These are phyloP conservation scores for Acronicta alni DNA, from an alignment of 2,888 invertebrate species.

Conservation along the genomic window DNA sequence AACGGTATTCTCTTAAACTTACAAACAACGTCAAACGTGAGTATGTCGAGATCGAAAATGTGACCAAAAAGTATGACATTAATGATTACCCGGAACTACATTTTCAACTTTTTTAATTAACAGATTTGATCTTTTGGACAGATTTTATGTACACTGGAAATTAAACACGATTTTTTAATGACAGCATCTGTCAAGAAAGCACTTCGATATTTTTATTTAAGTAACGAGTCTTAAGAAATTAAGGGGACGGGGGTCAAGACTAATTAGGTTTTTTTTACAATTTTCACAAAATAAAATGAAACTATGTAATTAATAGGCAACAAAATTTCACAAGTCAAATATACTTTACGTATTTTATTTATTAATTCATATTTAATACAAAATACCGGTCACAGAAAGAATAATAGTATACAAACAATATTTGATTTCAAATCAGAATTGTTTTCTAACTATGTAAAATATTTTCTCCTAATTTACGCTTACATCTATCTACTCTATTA, in stretches of 20 bases:
- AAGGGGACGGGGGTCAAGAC: conserved; percentile 76
- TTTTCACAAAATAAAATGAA: conserved; percentile 31
- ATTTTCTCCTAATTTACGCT: conserved; percentile 68
- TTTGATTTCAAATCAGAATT: conserved; percentile 74
- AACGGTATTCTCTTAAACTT: too few relatives aligned
- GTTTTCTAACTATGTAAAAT: conserved; percentile 82
- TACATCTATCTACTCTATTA: conserved; percentile 49
- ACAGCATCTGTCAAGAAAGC: conserved; percentile 86
- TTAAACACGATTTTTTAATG: conserved; percentile 70
- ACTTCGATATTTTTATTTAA: conserved; percentile 72
- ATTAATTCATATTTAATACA: conserved; percentile 44
- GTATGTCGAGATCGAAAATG: too few relatives aligned
- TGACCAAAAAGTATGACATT: too few relatives aligned
- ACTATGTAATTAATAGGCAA: conserved; percentile 36
- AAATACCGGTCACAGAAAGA: conserved; percentile 69
- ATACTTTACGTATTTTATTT: conserved; percentile 54
- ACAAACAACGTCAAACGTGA: too few relatives aligned
- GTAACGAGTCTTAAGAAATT: conserved; percentile 60
- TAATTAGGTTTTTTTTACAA: conserved; percentile 50
- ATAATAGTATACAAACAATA: conserved; percentile 68
- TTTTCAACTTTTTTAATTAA: too few relatives aligned
- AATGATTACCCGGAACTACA: too few relatives aligned
- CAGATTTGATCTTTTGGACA: conserved; percentile 59
- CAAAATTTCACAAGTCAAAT: conserved; percentile 33
- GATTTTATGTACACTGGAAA: conserved; percentile 73